These are phyloP conservation scores for Aldrovandia affinis DNA, from an alignment of 2,797 vertebrate genomes.

Conservation along the genomic window DNA sequence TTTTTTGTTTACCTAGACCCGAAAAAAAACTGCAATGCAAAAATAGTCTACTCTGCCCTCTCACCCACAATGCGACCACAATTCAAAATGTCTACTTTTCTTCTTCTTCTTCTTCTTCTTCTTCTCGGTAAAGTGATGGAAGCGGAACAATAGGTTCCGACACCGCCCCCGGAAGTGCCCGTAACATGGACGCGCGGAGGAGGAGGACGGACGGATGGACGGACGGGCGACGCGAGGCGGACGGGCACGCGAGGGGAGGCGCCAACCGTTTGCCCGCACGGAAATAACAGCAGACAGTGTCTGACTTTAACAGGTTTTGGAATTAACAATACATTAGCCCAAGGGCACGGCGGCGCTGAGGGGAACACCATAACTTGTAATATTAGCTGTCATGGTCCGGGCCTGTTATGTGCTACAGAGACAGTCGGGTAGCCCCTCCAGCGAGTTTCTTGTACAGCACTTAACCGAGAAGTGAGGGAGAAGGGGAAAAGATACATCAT, in stretches of 20 bases:
- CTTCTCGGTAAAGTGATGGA: not conserved
- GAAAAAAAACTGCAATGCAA: not conserved
- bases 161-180: not conserved
- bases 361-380: conserved; percentile 49
- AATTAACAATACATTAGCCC: conserved; percentile 54
- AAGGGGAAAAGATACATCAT: conserved; percentile 37
- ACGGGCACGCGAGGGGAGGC: not conserved
- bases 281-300: conserved; percentile 40
- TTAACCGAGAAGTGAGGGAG: conserved; percentile 46
- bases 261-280: conserved; percentile 31
- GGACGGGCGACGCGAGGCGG: not conserved
- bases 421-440: conserved; percentile 40
- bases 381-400: conserved; percentile 51
- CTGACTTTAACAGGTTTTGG: conserved; percentile 47
- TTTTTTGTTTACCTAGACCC: not conserved
- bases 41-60: not conserved
- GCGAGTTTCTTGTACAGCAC: conserved; percentile 42
- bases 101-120: not conserved
- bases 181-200: not conserved
- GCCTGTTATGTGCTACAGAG: conserved; percentile 36
- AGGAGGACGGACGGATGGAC: conserved; percentile 13
- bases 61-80: no score
- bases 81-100: not conserved
- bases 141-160: not conserved
- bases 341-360: conserved; percentile 41